Conservation (phyloP, 2,113 vertebrate genomes). For the Hemibagrus wyckioides region DNA sequence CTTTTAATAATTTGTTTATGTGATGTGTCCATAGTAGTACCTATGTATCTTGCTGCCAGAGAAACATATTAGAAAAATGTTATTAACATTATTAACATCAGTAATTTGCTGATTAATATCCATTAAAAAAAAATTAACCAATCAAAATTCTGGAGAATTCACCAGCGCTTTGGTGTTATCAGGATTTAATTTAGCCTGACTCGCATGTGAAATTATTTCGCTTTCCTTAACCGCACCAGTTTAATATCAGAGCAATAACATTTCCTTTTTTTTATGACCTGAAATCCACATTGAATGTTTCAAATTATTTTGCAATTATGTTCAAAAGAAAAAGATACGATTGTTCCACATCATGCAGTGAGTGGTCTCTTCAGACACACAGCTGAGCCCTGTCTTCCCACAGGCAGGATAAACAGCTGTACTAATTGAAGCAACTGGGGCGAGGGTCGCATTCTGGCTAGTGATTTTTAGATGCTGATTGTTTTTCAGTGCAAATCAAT, state of each 20-base stretch:
- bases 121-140: too few species aligned
- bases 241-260: neutral
- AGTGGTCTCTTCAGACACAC: constrained; percentile 1
- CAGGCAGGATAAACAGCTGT: constrained; percentile 5
- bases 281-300: neutral
- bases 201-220: neutral
- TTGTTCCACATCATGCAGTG: neutral
- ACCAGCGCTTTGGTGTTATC: neutral
- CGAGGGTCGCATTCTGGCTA: neutral
- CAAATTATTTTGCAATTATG: neutral
- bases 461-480: constrained; percentile 10
- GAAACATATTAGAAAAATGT: neutral
- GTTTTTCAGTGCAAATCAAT: neutral
- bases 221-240: neutral
- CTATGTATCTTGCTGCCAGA: neutral
- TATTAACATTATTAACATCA: too few species aligned
- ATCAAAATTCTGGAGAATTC: neutral
- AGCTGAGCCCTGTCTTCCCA: neutral
- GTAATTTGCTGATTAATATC: too few species aligned
- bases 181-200: neutral
- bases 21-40: neutral
- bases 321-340: neutral
- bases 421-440: constrained; percentile 15
- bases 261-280: neutral
- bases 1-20: neutral